phyloP scores from a whole-genome alignment of 2,888 invertebrate species.

The Camptogramma bilineatum region DNA sequence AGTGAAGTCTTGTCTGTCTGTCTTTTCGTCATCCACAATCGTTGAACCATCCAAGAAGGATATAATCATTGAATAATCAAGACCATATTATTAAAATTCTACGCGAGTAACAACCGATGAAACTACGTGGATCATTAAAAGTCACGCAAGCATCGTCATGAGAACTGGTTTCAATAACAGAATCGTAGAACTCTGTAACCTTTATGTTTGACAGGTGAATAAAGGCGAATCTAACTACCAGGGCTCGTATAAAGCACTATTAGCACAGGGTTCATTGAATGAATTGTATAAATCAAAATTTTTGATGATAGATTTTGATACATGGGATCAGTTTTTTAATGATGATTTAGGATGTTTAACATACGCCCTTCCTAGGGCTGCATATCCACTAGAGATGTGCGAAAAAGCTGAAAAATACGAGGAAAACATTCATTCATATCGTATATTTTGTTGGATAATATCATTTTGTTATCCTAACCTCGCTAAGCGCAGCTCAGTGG shows the following conservation, averaged over 20 bases:
- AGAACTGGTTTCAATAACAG: constrained; percentile 31
- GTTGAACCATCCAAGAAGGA: not conserved
- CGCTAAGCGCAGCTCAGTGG: no score
- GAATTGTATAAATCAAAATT: not conserved
- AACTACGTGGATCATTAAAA: constrained; percentile 26
- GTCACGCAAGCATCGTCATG: constrained; percentile 27
- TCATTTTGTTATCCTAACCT: no score
- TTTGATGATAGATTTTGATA: not conserved
- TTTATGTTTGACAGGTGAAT: constrained; percentile 13
- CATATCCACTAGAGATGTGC: no score
- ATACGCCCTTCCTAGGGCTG: not conserved
- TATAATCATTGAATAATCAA: constrained; percentile 7
- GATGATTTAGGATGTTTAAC: not conserved
- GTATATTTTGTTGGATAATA: no score
- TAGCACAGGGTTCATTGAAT: not conserved
- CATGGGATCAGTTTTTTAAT: not conserved
- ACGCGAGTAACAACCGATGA: constrained; percentile 15
- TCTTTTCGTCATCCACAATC: not conserved
- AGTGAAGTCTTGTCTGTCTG: not conserved
- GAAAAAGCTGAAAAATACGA: no score
- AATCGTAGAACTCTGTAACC: constrained; percentile 7
- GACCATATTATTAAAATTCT: constrained; percentile 19
- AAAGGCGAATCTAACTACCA: constrained; percentile 6
- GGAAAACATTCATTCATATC: no score
- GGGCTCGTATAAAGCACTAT: no score